Evolutionary conservation across 2,113 vertebrate species (phyloP).

Genomic region (Tursiops truncatus): DNA sequence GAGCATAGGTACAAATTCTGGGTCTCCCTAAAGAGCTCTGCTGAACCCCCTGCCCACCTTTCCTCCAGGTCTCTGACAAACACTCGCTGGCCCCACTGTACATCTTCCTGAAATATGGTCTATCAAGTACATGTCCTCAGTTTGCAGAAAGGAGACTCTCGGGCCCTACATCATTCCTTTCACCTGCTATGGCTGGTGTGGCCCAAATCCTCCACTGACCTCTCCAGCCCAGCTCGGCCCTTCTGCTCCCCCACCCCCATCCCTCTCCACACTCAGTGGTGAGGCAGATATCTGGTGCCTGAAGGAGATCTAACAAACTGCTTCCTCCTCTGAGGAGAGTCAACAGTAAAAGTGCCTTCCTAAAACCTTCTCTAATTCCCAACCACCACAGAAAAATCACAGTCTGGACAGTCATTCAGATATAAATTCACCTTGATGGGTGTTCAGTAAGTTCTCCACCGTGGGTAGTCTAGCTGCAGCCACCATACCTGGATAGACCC

Average conservation of each 20-base stretch:
- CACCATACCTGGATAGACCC: not conserved
- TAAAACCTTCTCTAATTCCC: not conserved
- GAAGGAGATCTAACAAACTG: not conserved
- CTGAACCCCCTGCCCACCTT: not conserved
- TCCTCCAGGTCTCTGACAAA: not conserved
- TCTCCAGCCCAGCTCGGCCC: not conserved
- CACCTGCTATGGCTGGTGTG: not conserved
- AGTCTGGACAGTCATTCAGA: not conserved
- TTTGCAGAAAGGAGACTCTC: not conserved
- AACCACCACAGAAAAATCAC: not conserved
- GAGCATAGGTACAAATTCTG: not conserved
- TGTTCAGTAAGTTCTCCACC: conserved; percentile 18
- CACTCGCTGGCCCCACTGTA: not conserved
- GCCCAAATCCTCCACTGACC: not conserved
- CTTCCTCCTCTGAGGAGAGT: not conserved
- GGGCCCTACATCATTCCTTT: not conserved
- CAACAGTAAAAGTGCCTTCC: not conserved
- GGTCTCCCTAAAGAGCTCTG: not conserved
- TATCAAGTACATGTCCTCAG: not conserved
- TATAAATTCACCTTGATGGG: not conserved
- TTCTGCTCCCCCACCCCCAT: not conserved
- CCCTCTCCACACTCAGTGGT: not conserved
- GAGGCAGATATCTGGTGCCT: not conserved
- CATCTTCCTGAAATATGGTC: not conserved
- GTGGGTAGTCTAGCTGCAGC: not conserved